A percentile compares a stretch with the other conserved stretches of the same genome.
Evolutionary conservation across 92 coral and sea anemone genomes (phyloP).

Genomic region (Scolanthus callimorphus): DNA sequence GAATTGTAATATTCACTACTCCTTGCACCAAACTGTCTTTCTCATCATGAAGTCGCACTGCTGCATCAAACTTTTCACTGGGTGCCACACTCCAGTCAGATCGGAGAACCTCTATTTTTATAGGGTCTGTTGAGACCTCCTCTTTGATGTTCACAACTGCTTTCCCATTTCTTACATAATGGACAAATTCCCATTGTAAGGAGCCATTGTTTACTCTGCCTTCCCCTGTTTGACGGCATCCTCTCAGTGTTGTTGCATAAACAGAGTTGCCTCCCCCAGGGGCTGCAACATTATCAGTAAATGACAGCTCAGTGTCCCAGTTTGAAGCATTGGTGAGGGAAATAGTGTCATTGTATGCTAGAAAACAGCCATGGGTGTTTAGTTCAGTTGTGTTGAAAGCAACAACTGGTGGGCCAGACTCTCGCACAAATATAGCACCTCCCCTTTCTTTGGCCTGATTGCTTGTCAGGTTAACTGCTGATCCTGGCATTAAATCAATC

Average conservation of each 20-base stretch:
- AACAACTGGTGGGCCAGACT: constrained; percentile 79
- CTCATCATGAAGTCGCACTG: constrained; percentile 72
- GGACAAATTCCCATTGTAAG: constrained; percentile 60
- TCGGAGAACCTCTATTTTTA: constrained; percentile 37
- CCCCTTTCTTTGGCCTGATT: constrained; percentile 68
- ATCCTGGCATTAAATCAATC: constrained; percentile 58
- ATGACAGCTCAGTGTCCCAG: constrained; percentile 61
- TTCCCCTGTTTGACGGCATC: constrained; percentile 67
- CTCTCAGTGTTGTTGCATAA: constrained; percentile 81
- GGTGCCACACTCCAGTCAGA: constrained; percentile 77
- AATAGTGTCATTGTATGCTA: constrained; percentile 41
- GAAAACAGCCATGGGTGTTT: constrained; percentile 69
- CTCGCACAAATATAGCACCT: constrained; percentile 78
- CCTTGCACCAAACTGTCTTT: constrained; percentile 76
- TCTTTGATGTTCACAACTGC: constrained; percentile 12
- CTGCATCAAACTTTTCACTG: constrained; percentile 58
- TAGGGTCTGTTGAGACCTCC: constrained; percentile 83
- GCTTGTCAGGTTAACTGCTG: constrained; percentile 42
- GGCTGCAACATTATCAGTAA: constrained; percentile 57
- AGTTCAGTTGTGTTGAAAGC: constrained; percentile 84
- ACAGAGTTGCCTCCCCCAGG: constrained; percentile 71
- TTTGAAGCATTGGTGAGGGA: constrained; percentile 16
- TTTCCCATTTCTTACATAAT: constrained; percentile 26
- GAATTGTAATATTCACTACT: constrained; percentile 47
- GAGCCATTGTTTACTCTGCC: constrained; percentile 54